Percentiles rank a stretch among this genome's conserved stretches.
These are phyloP conservation scores for Caenorhabditis panamensis DNA, from an alignment of 2,888 invertebrate genomes.

Conservation along the genomic window DNA sequence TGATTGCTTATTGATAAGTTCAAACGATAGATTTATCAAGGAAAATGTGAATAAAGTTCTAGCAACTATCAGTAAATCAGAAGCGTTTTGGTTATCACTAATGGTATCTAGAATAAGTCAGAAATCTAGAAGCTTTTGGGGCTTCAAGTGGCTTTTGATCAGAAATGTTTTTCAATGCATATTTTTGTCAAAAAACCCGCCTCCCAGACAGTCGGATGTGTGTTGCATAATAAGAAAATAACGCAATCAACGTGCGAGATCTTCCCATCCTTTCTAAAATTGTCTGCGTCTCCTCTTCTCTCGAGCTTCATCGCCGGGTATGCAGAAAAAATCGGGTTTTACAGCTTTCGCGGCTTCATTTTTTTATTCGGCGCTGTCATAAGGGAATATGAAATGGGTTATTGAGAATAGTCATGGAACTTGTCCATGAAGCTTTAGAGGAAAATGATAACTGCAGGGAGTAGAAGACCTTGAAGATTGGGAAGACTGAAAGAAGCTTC, in stretches of 20 bases:
- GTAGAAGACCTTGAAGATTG: no score
- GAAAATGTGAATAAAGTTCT: no score
- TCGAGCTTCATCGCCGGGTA: neutral
- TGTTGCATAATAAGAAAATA: constrained; percentile 48
- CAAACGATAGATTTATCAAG: no score
- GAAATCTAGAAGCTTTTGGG: no score
- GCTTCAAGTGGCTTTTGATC: no score
- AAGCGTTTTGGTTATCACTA: no score
- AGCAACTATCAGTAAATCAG: no score
- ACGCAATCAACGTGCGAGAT: constrained; percentile 53
- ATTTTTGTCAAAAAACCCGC: constrained; percentile 1
- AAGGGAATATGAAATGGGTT: neutral
- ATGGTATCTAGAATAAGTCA: no score
- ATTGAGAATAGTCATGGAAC: neutral
- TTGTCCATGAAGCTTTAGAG: no score
- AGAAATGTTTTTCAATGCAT: neutral
- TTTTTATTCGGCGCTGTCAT: neutral
- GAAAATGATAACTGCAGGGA: no score
- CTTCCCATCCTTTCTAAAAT: constrained; percentile 14
- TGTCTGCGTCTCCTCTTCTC: neutral
- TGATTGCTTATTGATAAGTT: no score
- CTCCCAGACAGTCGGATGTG: neutral
- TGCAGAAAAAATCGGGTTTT: constrained; percentile 8
- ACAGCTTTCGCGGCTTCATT: neutral
- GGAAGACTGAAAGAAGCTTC: no score